Evolutionary conservation across 1,140 invertebrate genomes (phyloP).

Genomic region (Polypedilum pembai): DNA sequence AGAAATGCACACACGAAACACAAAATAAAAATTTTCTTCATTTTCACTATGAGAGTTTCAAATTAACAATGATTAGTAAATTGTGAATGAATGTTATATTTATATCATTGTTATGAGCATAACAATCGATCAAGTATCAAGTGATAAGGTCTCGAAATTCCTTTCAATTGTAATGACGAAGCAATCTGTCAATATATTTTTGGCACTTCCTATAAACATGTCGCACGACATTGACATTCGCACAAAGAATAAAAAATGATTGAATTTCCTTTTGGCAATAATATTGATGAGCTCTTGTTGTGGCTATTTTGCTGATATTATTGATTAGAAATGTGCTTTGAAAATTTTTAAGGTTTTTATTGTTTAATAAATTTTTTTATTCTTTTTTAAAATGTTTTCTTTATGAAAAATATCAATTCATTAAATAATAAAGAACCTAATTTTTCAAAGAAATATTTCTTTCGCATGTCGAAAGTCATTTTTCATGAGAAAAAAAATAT

Average conservation of each 20-base stretch:
- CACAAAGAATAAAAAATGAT: neutral
- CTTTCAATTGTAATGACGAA: too few species aligned
- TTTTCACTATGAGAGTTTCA: neutral
- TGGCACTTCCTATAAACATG: neutral
- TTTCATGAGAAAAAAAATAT: neutral
- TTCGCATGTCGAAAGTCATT: constrained; percentile 2
- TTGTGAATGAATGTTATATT: neutral
- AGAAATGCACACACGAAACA: neutral
- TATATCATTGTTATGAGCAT: neutral
- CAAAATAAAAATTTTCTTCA: neutral
- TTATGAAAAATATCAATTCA: too few species aligned
- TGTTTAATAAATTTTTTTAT: too few species aligned
- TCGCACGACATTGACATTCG: neutral
- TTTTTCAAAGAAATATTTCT: too few species aligned
- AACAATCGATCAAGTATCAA: neutral
- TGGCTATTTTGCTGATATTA: too few species aligned
- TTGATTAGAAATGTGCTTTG: too few species aligned
- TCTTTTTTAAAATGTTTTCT: too few species aligned
- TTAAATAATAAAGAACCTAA: too few species aligned
- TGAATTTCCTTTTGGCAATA: neutral
- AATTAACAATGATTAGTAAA: neutral
- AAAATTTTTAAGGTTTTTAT: too few species aligned
- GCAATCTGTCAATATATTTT: constrained; percentile 9
- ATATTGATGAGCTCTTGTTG: too few species aligned
- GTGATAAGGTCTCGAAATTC: too few species aligned